Evolutionary conservation across 2,113 vertebrate genomes (phyloP).

Genomic region (Cynocephalus volans): DNA sequence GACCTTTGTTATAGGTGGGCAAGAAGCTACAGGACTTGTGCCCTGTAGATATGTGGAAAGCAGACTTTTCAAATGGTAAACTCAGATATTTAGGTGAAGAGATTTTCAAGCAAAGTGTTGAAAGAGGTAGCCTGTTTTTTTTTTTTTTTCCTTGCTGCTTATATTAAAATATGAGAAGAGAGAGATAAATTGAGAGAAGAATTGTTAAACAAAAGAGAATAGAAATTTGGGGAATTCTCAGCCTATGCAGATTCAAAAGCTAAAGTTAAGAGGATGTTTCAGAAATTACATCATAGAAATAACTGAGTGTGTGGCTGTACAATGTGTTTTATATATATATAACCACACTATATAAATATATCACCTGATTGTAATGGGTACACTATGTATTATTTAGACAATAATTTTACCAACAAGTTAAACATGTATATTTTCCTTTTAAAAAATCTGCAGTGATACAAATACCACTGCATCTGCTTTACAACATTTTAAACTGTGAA

Average conservation of each 20-base stretch:
- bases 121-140: neutral
- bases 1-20: neutral
- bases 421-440: slow-evolving; percentile 18
- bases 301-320: neutral
- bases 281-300: neutral
- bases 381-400: neutral
- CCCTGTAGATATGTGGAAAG: neutral
- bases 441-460: slow-evolving; percentile 49
- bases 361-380: neutral
- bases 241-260: neutral
- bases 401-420: slow-evolving; percentile 44
- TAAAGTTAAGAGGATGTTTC: neutral
- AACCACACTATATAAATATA: too few relatives aligned
- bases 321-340: too few relatives aligned
- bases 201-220: neutral
- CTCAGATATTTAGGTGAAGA: neutral
- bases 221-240: neutral
- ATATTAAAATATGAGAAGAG: neutral
- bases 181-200: neutral
- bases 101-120: neutral
- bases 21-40: neutral
- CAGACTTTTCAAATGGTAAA: neutral
- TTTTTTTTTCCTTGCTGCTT: neutral
- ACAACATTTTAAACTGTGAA: too few relatives aligned
- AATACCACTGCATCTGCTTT: slow-evolving; percentile 51